These are phyloP conservation scores for Pitta sordida DNA, from an alignment of 2,113 vertebrate species.

Conservation along the genomic window DNA sequence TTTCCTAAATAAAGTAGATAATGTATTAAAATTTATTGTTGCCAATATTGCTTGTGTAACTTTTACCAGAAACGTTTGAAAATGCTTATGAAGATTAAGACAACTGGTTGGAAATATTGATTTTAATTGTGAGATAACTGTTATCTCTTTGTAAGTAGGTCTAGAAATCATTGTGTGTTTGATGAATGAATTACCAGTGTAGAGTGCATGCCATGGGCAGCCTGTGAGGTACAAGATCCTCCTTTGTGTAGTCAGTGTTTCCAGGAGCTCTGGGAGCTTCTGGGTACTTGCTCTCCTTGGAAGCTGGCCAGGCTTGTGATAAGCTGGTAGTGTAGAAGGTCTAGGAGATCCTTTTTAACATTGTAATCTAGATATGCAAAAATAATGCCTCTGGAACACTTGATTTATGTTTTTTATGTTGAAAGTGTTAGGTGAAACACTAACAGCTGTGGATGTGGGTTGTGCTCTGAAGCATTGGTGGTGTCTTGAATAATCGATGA, in stretches of 20 bases:
- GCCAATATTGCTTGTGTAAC: background rate
- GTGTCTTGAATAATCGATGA: background rate
- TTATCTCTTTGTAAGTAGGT: background rate
- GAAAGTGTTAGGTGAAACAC: background rate
- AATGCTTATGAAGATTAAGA: background rate
- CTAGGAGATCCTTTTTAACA: background rate
- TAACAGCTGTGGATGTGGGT: background rate
- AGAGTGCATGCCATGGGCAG: background rate
- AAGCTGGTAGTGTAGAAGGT: background rate
- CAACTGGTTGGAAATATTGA: background rate
- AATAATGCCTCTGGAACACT: background rate
- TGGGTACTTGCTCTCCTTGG: background rate
- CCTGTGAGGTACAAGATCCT: background rate
- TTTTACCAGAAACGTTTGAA: background rate
- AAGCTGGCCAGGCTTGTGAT: background rate
- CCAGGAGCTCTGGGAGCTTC: background rate
- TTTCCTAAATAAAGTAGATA: background rate
- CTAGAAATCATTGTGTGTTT: background rate
- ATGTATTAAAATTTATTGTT: background rate
- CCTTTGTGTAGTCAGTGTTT: background rate
- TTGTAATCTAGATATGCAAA: background rate
- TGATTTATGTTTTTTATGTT: background rate
- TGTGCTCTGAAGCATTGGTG: background rate
- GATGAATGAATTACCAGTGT: background rate
- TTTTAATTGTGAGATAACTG: background rate